Percentiles rank a stretch among this genome's conserved stretches.
Evolutionary conservation across 2,797 vertebrate species (phyloP).

Genomic region (Coreius guichenoti): DNA sequence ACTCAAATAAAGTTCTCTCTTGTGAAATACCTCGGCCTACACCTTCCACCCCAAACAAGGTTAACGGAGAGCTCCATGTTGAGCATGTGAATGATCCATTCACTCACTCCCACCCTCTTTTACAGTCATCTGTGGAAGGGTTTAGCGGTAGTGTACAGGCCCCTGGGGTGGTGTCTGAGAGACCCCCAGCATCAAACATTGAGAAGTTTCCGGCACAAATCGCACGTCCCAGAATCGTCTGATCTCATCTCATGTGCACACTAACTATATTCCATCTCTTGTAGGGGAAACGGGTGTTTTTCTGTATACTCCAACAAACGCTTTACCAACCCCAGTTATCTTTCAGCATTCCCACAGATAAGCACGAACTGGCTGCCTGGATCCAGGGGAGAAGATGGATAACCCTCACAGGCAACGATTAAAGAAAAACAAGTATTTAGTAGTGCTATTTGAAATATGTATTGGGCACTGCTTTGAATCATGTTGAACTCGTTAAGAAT

Average conservation of each 20-base stretch:
- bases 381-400: constrained; percentile 36
- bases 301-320: constrained; percentile 14
- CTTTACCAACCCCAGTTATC: constrained; percentile 30
- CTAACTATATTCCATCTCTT: constrained; percentile 54
- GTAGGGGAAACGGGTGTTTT: constrained; percentile 26
- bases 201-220: constrained; percentile 54
- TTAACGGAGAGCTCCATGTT: constrained; percentile 20
- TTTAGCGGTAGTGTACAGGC: constrained; percentile 64
- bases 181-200: constrained; percentile 66
- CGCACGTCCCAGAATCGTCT: constrained; percentile 37
- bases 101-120: constrained; percentile 57
- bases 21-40: constrained; percentile 22
- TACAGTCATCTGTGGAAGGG: constrained; percentile 71
- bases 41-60: constrained; percentile 30
- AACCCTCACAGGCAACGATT: constrained; percentile 49
- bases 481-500: constrained; percentile 64
- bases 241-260: constrained; percentile 41
- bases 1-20: constrained; percentile 28
- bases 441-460: constrained; percentile 67
- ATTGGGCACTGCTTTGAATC: constrained; percentile 54
- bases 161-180: constrained; percentile 59
- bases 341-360: constrained; percentile 13
- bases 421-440: constrained; percentile 47
- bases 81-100: constrained; percentile 40
- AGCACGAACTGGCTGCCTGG: constrained; percentile 33